Conservation (phyloP, 2,113 vertebrate species). For the Perca flavescens region DNA sequence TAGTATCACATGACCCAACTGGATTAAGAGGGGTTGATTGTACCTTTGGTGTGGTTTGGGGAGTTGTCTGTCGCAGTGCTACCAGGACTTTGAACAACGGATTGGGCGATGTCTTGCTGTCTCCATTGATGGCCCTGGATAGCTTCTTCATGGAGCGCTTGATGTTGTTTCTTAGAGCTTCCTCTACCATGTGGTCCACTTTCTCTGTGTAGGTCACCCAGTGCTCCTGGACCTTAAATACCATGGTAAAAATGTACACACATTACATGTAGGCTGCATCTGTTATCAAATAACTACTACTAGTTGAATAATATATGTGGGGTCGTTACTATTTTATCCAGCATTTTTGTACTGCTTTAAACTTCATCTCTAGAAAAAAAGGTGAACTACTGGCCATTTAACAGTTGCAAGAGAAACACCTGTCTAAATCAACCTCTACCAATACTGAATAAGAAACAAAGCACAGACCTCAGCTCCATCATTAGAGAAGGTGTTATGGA, state of each 20-base stretch:
- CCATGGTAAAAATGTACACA: not conserved
- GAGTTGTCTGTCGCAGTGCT: constrained; percentile 73
- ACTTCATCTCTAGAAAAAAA: not conserved
- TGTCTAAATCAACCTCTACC: not conserved
- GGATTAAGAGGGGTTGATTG: not conserved
- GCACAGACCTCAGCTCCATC: constrained; percentile 86
- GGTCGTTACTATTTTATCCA: not conserved
- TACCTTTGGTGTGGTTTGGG: constrained; percentile 82
- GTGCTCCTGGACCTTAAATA: constrained; percentile 87
- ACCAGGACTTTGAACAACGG: constrained; percentile 89
- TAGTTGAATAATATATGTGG: not conserved
- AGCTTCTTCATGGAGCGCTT: constrained; percentile 89
- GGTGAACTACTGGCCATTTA: not conserved
- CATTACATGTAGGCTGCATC: not conserved
- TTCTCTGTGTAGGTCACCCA: constrained; percentile 85
- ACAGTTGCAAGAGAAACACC: not conserved
- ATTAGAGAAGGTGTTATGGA: constrained; percentile 85
- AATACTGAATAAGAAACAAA: not conserved
- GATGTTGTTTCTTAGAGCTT: constrained; percentile 86
- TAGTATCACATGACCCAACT: not conserved
- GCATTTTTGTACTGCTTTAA: not conserved
- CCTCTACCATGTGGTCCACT: constrained; percentile 87
- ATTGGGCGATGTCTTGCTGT: constrained; percentile 72
- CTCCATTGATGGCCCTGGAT: constrained; percentile 88
- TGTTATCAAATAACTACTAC: not conserved